Conservation (phyloP, 2,113 vertebrate genomes). For the Herpailurus yagouaroundi region DNA sequence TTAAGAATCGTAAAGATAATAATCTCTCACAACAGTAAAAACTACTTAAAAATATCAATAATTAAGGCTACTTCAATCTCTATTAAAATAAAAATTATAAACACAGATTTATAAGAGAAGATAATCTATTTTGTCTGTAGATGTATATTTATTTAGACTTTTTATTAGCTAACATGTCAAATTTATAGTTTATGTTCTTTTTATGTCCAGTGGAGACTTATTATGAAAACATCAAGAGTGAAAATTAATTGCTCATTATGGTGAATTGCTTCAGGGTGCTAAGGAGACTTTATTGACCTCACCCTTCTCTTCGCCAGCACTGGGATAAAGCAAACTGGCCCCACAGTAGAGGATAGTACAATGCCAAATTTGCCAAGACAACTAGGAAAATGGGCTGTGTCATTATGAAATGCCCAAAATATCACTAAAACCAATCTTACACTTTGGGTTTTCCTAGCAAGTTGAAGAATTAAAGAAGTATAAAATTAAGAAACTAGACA, state of each 20-base stretch:
- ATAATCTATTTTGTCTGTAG: background rate
- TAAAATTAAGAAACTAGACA: background rate
- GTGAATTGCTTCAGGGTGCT: background rate
- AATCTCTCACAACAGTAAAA: background rate
- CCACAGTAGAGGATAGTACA: background rate
- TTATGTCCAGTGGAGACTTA: background rate
- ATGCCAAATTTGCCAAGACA: background rate
- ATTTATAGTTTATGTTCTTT: constrained; percentile 10
- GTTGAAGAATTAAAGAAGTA: background rate
- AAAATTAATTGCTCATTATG: constrained; percentile 54
- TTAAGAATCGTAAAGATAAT: background rate
- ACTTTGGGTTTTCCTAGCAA: background rate
- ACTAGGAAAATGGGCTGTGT: background rate
- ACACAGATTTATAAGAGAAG: background rate
- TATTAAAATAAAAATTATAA: constrained; percentile 1
- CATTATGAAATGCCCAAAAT: background rate
- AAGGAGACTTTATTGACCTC: background rate
- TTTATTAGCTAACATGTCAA: background rate
- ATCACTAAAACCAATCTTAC: background rate
- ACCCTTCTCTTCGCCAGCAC: background rate
- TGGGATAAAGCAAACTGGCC: background rate
- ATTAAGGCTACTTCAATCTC: background rate
- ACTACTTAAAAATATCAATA: background rate
- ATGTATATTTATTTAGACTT: background rate
- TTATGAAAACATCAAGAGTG: constrained; percentile 16